A percentile compares a stretch with the other conserved stretches of the same genome.
Conservation (phyloP, 2,797 vertebrate genomes). For the Aplochiton taeniatus region DNA sequence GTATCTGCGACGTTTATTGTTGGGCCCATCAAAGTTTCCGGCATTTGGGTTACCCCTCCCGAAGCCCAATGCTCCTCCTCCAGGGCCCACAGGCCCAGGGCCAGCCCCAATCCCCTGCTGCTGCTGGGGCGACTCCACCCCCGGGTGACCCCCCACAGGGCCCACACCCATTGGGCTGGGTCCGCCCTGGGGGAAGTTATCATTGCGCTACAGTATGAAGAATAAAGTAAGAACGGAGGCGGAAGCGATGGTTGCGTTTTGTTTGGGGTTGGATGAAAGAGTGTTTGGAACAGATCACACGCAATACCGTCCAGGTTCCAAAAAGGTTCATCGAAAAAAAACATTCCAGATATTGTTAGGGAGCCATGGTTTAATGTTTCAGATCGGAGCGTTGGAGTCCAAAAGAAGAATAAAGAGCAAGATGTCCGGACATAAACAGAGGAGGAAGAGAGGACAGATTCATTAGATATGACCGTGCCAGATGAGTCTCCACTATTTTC, state of each 20-base stretch:
- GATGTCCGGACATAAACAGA: conserved; percentile 80
- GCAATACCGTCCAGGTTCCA: conserved; percentile 10
- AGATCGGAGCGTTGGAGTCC: conserved; percentile 61
- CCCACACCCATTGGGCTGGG: conserved; percentile 81
- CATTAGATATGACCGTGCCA: conserved; percentile 74
- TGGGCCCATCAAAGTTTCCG: conserved; percentile 86
- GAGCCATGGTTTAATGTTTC: conserved; percentile 40
- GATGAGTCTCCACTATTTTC: too few relatives aligned
- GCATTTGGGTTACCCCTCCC: conserved; percentile 85
- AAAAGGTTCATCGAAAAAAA: conserved; percentile 23
- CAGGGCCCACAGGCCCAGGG: conserved; percentile 70
- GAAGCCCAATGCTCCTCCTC: conserved; percentile 79
- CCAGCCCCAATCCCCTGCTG: conserved; percentile 78
- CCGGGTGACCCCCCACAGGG: conserved; percentile 83
- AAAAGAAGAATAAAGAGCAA: conserved; percentile 75
- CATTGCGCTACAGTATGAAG: conserved; percentile 79
- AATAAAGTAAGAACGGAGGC: not conserved
- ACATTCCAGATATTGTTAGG: too few relatives aligned
- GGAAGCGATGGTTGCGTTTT: not conserved
- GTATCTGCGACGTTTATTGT: conserved; percentile 91
- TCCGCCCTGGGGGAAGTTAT: conserved; percentile 86
- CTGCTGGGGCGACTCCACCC: conserved; percentile 85
- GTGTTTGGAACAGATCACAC: not conserved
- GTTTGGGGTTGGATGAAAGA: not conserved
- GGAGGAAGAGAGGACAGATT: conserved; percentile 86